Evolutionary conservation across 1,140 invertebrate species (phyloP).

Genomic region (Cephus cinctus): DNA sequence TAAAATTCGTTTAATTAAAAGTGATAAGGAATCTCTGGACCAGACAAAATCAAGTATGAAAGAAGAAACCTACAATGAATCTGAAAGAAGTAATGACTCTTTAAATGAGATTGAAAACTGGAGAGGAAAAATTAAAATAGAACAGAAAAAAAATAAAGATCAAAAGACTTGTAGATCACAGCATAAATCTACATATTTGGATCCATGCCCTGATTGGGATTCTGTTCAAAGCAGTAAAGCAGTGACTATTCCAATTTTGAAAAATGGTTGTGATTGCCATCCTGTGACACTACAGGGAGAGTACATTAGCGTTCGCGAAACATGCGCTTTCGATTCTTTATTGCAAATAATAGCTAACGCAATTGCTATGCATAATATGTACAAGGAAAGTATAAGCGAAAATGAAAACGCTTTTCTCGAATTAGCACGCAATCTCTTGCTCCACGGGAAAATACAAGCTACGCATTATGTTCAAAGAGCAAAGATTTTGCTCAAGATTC

Average conservation of each 20-base stretch:
- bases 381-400: background rate
- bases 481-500: background rate
- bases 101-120: slow-evolving; percentile 2
- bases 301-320: background rate
- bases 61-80: no score
- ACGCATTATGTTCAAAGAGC: background rate
- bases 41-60: no score
- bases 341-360: background rate
- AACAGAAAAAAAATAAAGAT: background rate
- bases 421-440: background rate
- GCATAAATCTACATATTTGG: background rate
- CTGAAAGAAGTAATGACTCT: background rate
- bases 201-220: slow-evolving; percentile 8
- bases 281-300: background rate
- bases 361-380: background rate
- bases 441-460: background rate
- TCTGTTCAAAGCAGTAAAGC: background rate
- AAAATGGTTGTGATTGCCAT: slow-evolving; percentile 2
- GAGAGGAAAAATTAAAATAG: slow-evolving; percentile 1
- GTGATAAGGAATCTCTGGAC: no score
- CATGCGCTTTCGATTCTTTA: slow-evolving; percentile 6
- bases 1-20: no score
- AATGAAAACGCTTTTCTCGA: background rate
- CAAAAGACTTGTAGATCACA: background rate
- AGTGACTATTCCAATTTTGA: slow-evolving; percentile 1